Conservation (phyloP, 1,140 invertebrate species). For the Polypedilum vanderplanki region DNA sequence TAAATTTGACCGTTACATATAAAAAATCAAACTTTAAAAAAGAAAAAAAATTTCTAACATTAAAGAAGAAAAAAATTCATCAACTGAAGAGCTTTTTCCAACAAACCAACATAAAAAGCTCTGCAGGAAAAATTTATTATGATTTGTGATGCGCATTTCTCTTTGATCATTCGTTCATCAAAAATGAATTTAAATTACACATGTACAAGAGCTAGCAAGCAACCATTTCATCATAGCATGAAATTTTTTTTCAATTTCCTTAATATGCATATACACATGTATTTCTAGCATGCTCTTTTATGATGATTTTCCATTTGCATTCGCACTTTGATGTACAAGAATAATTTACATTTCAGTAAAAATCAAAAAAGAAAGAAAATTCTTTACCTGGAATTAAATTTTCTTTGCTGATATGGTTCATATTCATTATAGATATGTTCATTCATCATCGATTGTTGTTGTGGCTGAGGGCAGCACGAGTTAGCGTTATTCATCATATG, state of each 20-base stretch:
- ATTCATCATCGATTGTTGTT: neutral
- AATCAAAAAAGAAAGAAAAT: neutral
- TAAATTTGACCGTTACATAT: too few species aligned
- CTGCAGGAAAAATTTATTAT: too few species aligned
- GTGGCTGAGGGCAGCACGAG: neutral
- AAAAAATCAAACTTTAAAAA: too few species aligned
- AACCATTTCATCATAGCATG: too few species aligned
- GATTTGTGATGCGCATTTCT: too few species aligned
- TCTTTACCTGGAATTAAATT: conserved; percentile 17
- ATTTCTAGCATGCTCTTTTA: neutral
- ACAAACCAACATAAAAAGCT: too few species aligned
- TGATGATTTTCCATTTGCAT: neutral
- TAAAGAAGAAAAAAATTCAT: too few species aligned
- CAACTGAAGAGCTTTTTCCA: too few species aligned
- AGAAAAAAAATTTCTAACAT: too few species aligned
- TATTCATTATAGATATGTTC: conserved; percentile 23
- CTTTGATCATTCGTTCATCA: too few species aligned
- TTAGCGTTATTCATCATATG: neutral
- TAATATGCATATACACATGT: conserved; percentile 7
- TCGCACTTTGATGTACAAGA: conserved; percentile 1
- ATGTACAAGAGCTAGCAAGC: too few species aligned
- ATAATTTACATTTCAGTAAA: neutral
- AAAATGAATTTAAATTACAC: too few species aligned
- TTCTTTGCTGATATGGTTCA: conserved; percentile 21
- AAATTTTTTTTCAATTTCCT: neutral